Evolutionary conservation across 2,888 invertebrate species (phyloP), one percentile per base, ranked within the genome.

Genomic region (Thymelicus lineola): DNA sequence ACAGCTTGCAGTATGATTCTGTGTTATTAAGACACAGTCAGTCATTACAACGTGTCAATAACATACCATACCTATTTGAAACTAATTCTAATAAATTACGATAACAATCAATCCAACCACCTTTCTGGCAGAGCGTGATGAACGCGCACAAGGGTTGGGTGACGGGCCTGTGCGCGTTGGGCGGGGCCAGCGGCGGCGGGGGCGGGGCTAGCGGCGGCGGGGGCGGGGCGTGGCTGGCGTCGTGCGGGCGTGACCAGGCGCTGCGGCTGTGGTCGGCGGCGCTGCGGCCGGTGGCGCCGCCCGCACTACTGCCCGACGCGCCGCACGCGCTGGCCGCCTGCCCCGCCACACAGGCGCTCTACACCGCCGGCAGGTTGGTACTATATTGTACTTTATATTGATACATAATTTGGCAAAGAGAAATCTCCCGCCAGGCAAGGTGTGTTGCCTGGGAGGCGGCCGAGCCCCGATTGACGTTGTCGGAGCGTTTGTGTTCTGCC

Each of bases 81-180:
- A 28, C 1, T 28, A 28, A 28, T 5, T 28, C 28, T 28, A 28
- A 20, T 20, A 28, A 28, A 2, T 28, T 28, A 28, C 28, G 1
- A 42, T 12, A 10, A 42, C 42, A 10, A 12, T 42, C 0, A 28
- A 28, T 28, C 12, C 12, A 10, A 12, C 42, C 42, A 3, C 10
- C 10, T 42, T 0, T 6, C 62, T 38, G 14, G 1, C 79, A 92
- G 91, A 88, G 90, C 74, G 93, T 97, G 73, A 97, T 97, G 89
- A 96, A 96, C 87, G 97, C 97, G 62, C 98, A 98, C 94, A 97
- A 97, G 85, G 97, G 97, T 81, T 97, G 97, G 97, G 96, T 98
- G 77, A 96, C 96, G 76, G 97, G 97, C 69, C 94, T 97, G 85
- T 95, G 85, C 77, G 72, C 75, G 48, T 73, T 85, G 65, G 82